A percentile compares a stretch with the other conserved stretches of the same genome.
These are phyloP conservation scores for Carassius auratus DNA, from an alignment of 2,113 vertebrate species.

Conservation along the genomic window DNA sequence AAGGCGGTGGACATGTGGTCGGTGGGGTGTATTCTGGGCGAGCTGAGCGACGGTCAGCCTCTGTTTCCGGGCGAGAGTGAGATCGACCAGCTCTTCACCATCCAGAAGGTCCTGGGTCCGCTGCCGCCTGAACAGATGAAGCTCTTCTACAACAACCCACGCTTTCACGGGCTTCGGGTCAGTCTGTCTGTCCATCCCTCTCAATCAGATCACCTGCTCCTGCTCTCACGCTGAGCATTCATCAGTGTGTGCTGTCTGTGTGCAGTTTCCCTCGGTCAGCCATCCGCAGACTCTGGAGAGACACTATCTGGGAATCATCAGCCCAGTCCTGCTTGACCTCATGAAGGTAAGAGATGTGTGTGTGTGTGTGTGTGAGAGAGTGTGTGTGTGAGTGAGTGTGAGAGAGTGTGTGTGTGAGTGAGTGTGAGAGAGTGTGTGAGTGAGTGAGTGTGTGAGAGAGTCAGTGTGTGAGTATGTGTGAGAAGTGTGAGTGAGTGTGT, in stretches of 20 bases:
- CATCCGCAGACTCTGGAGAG: constrained; percentile 96
- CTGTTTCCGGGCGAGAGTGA: constrained; percentile 98
- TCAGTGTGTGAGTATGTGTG: neutral
- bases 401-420: too few species aligned
- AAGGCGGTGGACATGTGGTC: constrained; percentile 99
- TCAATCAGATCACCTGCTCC: neutral
- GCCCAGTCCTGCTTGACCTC: constrained; percentile 90
- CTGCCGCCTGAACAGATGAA: constrained; percentile 98
- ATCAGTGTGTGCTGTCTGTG: constrained; percentile 15
- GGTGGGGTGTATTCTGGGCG: constrained; percentile 98
- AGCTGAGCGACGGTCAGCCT: constrained; percentile 97
- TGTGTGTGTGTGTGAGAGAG: neutral
- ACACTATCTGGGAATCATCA: constrained; percentile 95
- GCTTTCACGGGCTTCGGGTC: constrained; percentile 96
- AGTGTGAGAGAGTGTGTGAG: neutral
- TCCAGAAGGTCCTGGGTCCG: constrained; percentile 96
- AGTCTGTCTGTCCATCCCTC: constrained; percentile 18
- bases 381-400: too few species aligned
- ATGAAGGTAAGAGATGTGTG: constrained; percentile 86
- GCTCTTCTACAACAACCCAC: constrained; percentile 98
- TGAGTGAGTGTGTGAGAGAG: neutral
- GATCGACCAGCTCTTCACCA: constrained; percentile 99
- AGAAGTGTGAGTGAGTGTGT: too few species aligned
- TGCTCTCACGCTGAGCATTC: neutral
- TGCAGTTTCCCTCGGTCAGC: constrained; percentile 95